phyloP scores from a whole-genome alignment of 2,797 vertebrate species.

The Liasis olivaceus region DNA sequence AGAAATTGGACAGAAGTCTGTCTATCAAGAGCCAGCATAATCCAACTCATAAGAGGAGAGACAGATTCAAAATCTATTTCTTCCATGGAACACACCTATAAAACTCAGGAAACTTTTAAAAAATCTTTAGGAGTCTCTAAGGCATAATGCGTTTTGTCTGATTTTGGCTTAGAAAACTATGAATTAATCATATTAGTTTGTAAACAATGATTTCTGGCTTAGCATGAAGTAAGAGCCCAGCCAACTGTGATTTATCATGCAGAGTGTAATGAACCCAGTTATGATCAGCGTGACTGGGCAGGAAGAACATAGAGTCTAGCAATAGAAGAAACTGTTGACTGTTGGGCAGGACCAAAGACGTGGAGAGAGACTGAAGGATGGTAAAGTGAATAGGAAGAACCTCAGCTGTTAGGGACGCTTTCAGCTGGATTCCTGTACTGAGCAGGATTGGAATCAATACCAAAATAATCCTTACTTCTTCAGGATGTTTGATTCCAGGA shows the following conservation, averaged over 20 bases:
- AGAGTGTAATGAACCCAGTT: neutral
- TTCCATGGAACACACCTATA: neutral
- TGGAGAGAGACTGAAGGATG: neutral
- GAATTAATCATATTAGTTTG: neutral
- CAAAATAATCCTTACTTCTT: neutral
- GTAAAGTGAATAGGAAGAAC: neutral
- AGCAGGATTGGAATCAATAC: neutral
- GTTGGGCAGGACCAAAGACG: neutral
- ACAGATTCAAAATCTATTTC: neutral
- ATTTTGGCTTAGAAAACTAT: neutral
- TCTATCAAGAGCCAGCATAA: neutral
- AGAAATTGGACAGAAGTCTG: neutral
- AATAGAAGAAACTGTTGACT: neutral
- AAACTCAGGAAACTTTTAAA: neutral
- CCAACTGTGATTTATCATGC: neutral
- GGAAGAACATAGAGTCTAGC: neutral
- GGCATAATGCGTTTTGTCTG: neutral
- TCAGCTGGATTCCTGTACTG: neutral
- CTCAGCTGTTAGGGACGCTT: neutral
- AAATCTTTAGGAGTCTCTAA: neutral
- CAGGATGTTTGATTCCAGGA: neutral
- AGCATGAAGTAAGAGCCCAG: neutral
- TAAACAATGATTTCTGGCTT: neutral
- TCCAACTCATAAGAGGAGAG: neutral
- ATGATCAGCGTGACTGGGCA: neutral